Percentiles rank a stretch among this genome's conserved stretches.
phyloP scores from a whole-genome alignment of 1,140 invertebrate genomes.

The Halyomorpha halys region DNA sequence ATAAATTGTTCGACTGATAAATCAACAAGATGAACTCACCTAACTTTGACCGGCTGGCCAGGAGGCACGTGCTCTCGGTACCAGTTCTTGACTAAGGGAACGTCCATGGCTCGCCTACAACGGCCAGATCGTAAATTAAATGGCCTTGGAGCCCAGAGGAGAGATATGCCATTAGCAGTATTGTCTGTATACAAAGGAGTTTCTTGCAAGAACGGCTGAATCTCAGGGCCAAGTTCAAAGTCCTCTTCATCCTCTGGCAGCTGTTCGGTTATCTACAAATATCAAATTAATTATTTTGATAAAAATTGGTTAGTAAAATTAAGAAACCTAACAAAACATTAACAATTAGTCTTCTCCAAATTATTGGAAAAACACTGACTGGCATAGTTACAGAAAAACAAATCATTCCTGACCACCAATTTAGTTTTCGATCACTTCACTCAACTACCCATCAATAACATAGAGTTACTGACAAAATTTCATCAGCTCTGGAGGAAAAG shows the following conservation, averaged over 20 bases:
- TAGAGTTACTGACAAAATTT: too few relatives aligned
- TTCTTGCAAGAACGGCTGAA: constrained; percentile 87
- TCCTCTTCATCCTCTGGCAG: constrained; percentile 91
- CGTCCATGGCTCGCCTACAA: constrained; percentile 82
- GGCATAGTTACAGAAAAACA: too few relatives aligned
- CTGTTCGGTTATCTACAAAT: constrained; percentile 58
- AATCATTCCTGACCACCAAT: too few relatives aligned
- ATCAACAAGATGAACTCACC: not conserved
- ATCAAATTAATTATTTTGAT: too few relatives aligned
- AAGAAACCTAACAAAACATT: too few relatives aligned
- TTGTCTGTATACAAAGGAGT: constrained; percentile 96
- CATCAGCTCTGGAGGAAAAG: too few relatives aligned
- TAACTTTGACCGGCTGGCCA: constrained; percentile 95
- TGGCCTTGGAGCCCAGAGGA: constrained; percentile 97
- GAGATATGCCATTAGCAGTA: constrained; percentile 95
- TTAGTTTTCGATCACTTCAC: too few relatives aligned
- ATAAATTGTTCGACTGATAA: too few relatives aligned
- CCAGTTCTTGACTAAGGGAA: constrained; percentile 96
- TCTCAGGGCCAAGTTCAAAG: constrained; percentile 79
- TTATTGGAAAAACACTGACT: too few relatives aligned
- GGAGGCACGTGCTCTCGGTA: constrained; percentile 96
- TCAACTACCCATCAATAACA: too few relatives aligned
- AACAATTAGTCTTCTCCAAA: too few relatives aligned
- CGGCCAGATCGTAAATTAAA: constrained; percentile 75
- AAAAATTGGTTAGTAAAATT: too few relatives aligned